phyloP scores from a whole-genome alignment of 2,113 vertebrate genomes.

The Chaenogobius annularis region DNA sequence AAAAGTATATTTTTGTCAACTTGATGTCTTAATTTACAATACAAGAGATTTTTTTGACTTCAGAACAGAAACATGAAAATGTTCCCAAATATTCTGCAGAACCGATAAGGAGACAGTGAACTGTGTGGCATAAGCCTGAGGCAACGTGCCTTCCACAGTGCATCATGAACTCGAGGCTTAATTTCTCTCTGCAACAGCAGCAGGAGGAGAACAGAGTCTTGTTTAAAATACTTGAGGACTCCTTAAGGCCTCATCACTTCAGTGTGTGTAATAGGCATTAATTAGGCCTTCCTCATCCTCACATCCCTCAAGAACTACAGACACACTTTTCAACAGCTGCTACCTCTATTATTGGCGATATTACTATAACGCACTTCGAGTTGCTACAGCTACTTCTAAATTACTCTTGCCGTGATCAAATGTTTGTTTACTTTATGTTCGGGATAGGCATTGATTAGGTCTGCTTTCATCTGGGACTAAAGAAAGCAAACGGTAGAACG shows the following conservation, averaged over 20 bases:
- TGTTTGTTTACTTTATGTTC: background rate
- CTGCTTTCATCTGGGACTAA: slow-evolving; percentile 16
- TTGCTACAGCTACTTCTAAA: background rate
- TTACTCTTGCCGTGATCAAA: background rate
- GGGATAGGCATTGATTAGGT: slow-evolving; percentile 53
- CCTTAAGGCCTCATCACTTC: slow-evolving; percentile 53
- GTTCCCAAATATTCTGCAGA: background rate
- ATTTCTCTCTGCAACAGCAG: slow-evolving; percentile 34
- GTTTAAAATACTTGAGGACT: slow-evolving; percentile 34
- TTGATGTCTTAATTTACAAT: background rate
- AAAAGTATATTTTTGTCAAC: background rate
- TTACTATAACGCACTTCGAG: background rate
- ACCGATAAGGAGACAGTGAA: slow-evolving; percentile 21
- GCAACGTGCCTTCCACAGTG: slow-evolving; percentile 21
- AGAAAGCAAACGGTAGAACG: background rate
- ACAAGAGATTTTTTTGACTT: background rate
- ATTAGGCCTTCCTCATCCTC: slow-evolving; percentile 53
- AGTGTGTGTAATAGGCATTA: slow-evolving; percentile 52
- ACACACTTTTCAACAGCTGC: background rate
- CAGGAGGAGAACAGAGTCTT: slow-evolving; percentile 49
- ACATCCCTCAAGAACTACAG: background rate
- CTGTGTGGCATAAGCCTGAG: slow-evolving; percentile 20
- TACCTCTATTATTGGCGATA: background rate
- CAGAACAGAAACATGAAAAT: background rate
- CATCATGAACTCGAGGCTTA: slow-evolving; percentile 27